These are phyloP conservation scores for Sminthurinus signatus DNA, from an alignment of 1,140 invertebrate genomes.

Conservation along the genomic window DNA sequence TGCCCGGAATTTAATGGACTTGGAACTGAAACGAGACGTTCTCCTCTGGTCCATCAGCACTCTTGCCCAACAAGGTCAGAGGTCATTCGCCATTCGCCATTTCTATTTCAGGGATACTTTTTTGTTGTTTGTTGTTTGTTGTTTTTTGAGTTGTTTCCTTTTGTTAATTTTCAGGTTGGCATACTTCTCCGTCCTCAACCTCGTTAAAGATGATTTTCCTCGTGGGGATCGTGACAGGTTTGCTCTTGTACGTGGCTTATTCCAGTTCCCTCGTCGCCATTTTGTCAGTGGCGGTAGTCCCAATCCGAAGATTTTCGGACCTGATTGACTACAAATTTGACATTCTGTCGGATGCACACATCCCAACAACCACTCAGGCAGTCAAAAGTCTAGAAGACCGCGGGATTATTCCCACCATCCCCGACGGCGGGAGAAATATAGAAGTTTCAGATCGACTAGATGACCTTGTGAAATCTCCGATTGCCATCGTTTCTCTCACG, in stretches of 20 bases:
- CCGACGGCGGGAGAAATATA: slow-evolving; percentile 13
- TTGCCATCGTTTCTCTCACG: slow-evolving; percentile 19
- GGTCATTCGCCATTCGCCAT: neutral
- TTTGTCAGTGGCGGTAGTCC: slow-evolving; percentile 31
- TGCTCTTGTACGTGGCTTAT: slow-evolving; percentile 27
- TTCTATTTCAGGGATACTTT: neutral
- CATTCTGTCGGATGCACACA: slow-evolving; percentile 22
- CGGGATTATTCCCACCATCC: slow-evolving; percentile 6
- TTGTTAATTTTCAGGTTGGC: slow-evolving; percentile 29
- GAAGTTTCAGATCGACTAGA: slow-evolving; percentile 7
- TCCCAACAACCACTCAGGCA: neutral
- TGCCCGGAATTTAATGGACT: neutral
- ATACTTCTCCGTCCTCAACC: slow-evolving; percentile 19
- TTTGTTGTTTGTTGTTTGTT: neutral
- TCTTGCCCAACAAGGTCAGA: slow-evolving; percentile 30
- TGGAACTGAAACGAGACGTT: slow-evolving; percentile 13
- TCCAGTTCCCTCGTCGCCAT: slow-evolving; percentile 33
- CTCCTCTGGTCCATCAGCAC: slow-evolving; percentile 17
- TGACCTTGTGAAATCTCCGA: neutral
- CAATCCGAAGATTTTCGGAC: slow-evolving; percentile 23
- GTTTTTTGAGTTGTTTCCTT: neutral
- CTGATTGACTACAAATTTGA: slow-evolving; percentile 21
- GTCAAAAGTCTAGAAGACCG: slow-evolving; percentile 8
- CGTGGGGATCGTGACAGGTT: slow-evolving; percentile 13
- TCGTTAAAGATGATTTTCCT: slow-evolving; percentile 26